A percentile compares a stretch with the other conserved stretches of the same genome.
Conservation (phyloP, 1,140 invertebrate species). For the Neoseiulus cucumeris region DNA sequence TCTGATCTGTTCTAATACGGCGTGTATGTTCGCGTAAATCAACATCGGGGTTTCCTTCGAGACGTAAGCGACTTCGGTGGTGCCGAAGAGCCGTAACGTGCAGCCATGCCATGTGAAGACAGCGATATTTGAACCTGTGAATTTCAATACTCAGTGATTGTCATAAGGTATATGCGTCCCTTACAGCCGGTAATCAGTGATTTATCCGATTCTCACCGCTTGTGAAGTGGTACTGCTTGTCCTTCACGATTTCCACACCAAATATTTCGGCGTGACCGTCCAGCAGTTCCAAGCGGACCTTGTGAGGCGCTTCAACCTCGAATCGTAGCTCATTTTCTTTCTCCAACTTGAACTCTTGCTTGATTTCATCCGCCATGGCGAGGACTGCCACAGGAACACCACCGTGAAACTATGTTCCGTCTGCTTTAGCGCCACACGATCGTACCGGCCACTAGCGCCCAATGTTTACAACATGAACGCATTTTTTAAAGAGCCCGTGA, state of each 20-base stretch:
- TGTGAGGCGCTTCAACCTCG: constrained; percentile 1
- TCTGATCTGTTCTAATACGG: constrained; percentile 70
- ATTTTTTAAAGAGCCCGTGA: too few species aligned
- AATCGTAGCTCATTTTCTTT: constrained; percentile 1
- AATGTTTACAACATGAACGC: too few species aligned
- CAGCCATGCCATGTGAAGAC: constrained; percentile 93
- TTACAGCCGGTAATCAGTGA: not conserved
- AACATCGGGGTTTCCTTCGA: constrained; percentile 92
- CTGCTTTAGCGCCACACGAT: too few species aligned
- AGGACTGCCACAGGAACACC: too few species aligned
- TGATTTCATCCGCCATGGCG: not conserved
- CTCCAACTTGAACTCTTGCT: not conserved
- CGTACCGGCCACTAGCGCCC: too few species aligned
- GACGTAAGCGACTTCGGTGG: constrained; percentile 76
- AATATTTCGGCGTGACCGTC: constrained; percentile 32
- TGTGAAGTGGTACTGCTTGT: constrained; percentile 30
- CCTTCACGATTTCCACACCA: constrained; percentile 30
- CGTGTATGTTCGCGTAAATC: constrained; percentile 84
- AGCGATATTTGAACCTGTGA: constrained; percentile 65
- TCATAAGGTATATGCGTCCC: not conserved
- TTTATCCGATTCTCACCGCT: not conserved
- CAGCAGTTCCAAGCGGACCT: not conserved
- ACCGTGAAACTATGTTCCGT: too few species aligned
- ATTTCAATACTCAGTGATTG: not conserved
- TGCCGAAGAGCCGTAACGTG: constrained; percentile 42